These are phyloP conservation scores for Brachypterus glaber DNA, from an alignment of 2,888 invertebrate genomes.

Conservation along the genomic window DNA sequence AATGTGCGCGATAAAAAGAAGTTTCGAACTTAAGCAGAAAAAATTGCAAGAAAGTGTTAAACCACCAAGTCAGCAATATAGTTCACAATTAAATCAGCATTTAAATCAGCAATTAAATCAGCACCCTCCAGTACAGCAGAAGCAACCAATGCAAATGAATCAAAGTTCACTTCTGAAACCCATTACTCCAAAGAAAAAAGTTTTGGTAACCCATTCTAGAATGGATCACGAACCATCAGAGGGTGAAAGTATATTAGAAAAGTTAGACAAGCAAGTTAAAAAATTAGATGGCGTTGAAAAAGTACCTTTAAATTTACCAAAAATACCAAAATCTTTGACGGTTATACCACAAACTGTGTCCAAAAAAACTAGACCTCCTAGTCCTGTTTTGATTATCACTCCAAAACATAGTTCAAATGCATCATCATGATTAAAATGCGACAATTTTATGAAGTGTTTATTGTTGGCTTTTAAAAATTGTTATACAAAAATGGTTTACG, in stretches of 20 bases:
- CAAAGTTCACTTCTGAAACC: not conserved
- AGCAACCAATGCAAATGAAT: no score
- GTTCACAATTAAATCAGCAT: no score
- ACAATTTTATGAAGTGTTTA: conserved; percentile 32
- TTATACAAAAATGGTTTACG: no score
- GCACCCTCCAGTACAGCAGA: no score
- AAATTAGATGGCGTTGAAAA: conserved; percentile 34
- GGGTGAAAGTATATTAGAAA: conserved; percentile 37
- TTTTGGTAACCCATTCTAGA: conserved; percentile 24
- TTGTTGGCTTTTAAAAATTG: conserved; percentile 14
- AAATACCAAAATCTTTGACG: conserved; percentile 72
- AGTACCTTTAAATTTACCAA: conserved; percentile 52
- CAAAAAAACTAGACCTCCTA: conserved; percentile 32
- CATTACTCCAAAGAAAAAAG: conserved; percentile 7
- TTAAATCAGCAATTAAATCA: no score
- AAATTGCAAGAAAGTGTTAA: conserved; percentile 47
- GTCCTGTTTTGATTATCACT: conserved; percentile 34
- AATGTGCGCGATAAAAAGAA: conserved; percentile 62
- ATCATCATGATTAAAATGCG: conserved; percentile 34
- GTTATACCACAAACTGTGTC: conserved; percentile 62
- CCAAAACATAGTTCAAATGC: conserved; percentile 21
- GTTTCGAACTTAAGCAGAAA: conserved; percentile 41
- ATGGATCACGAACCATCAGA: conserved; percentile 20
- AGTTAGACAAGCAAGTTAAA: conserved; percentile 42
- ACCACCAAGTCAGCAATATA: no score